Evolutionary conservation across 2,888 invertebrate species (phyloP).

Genomic region (Catotricha subobsoleta): DNA sequence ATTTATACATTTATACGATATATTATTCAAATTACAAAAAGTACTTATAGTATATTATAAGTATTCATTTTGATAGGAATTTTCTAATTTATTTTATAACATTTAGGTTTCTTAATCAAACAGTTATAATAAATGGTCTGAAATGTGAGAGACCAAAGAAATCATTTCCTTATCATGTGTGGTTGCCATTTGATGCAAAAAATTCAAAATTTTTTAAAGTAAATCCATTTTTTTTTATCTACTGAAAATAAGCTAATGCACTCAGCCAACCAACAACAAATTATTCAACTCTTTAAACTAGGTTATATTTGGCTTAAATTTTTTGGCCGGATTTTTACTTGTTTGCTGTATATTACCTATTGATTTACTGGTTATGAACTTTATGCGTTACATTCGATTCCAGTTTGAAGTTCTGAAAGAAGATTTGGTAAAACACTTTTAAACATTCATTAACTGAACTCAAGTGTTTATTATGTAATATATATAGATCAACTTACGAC

Average conservation of each 20-base stretch:
- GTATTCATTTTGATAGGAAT: neutral
- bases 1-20: too few species aligned
- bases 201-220: neutral
- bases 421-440: conserved; percentile 4
- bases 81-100: neutral
- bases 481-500: too few species aligned
- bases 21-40: too few species aligned
- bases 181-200: conserved; percentile 3
- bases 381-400: conserved; percentile 2
- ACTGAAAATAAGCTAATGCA: neutral
- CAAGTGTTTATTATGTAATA: too few species aligned
- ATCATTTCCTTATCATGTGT: conserved; percentile 2
- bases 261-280: neutral
- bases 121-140: neutral
- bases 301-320: conserved; percentile 3
- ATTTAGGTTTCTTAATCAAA: too few species aligned
- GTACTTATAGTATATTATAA: neutral
- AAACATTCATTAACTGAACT: too few species aligned
- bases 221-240: neutral
- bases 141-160: neutral
- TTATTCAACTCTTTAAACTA: neutral
- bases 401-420: conserved; percentile 4
- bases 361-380: conserved; percentile 3
- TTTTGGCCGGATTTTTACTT: neutral
- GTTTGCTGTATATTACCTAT: conserved; percentile 2